Percentiles rank a stretch among this genome's conserved stretches.
Evolutionary conservation across 1,140 invertebrate species (phyloP).

Genomic region (Drosophila nebulosa): DNA sequence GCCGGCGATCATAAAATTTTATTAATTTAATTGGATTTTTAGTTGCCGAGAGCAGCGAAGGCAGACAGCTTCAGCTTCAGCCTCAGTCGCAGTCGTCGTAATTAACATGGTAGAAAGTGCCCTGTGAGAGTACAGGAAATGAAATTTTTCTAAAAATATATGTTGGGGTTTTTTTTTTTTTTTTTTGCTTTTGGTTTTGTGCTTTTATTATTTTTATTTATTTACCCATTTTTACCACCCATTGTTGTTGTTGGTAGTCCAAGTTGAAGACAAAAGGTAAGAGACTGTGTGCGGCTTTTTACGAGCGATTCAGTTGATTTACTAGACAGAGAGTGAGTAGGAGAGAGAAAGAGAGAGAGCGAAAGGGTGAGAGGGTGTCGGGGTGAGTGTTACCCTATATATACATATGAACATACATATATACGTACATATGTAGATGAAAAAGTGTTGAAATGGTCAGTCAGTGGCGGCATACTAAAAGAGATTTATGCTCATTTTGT

Average conservation of each 20-base stretch:
- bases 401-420: too few species aligned
- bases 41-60: neutral
- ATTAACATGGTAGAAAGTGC: conserved; percentile 57
- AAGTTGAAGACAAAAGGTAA: conserved; percentile 45
- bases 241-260: conserved; percentile 80
- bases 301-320: conserved; percentile 76
- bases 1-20: conserved; percentile 59
- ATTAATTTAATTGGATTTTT: conserved; percentile 73
- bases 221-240: conserved; percentile 73
- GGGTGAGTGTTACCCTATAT: conserved; percentile 10
- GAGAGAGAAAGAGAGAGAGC: neutral
- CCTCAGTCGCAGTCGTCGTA: conserved; percentile 27
- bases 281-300: conserved; percentile 63
- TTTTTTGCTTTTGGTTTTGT: neutral
- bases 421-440: neutral
- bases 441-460: conserved; percentile 75
- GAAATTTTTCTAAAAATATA: conserved; percentile 34
- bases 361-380: neutral
- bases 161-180: neutral
- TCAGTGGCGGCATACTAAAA: conserved; percentile 67
- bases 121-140: conserved; percentile 55
- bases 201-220: conserved; percentile 68
- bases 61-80: neutral
- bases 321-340: conserved; percentile 46
- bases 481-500: conserved; percentile 77